These are phyloP conservation scores for Drosophila truncata DNA, from an alignment of 1,140 invertebrate species.

Conservation along the genomic window DNA sequence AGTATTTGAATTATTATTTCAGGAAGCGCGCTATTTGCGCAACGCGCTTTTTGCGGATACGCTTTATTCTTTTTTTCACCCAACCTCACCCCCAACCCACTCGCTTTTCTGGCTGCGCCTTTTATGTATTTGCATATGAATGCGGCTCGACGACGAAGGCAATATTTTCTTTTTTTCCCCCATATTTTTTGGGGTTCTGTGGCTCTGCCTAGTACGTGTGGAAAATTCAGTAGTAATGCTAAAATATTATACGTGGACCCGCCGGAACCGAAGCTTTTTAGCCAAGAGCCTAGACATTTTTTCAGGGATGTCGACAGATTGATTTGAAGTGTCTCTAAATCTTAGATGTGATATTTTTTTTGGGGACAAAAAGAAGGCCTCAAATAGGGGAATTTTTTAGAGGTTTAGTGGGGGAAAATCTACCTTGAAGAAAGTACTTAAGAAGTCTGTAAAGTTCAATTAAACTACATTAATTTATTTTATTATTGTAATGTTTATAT, in stretches of 20 bases:
- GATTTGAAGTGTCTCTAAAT: slow-evolving; percentile 39
- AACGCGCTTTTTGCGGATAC: slow-evolving; percentile 83
- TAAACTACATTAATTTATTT: not conserved
- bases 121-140: slow-evolving; percentile 82
- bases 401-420: not conserved
- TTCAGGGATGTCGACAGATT: slow-evolving; percentile 52
- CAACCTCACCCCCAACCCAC: not conserved
- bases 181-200: slow-evolving; percentile 34
- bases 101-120: slow-evolving; percentile 47
- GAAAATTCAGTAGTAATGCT: slow-evolving; percentile 79
- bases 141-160: slow-evolving; percentile 64
- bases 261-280: slow-evolving; percentile 24
- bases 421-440: rapidly evolving
- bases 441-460: not conserved
- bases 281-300: slow-evolving; percentile 20
- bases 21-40: slow-evolving; percentile 85
- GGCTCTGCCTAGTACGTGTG: slow-evolving; percentile 74
- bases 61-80: slow-evolving; percentile 44
- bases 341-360: slow-evolving; percentile 7
- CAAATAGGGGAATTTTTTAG: too few relatives aligned
- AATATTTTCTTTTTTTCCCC: slow-evolving; percentile 45
- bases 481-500: not conserved
- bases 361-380: too few relatives aligned
- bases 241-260: slow-evolving; percentile 75
- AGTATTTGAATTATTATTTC: slow-evolving; percentile 85